A percentile compares a stretch with the other conserved stretches of the same genome.
Evolutionary conservation across 2,113 vertebrate species (phyloP).

Genomic region (Pycnonotus jocosus): DNA sequence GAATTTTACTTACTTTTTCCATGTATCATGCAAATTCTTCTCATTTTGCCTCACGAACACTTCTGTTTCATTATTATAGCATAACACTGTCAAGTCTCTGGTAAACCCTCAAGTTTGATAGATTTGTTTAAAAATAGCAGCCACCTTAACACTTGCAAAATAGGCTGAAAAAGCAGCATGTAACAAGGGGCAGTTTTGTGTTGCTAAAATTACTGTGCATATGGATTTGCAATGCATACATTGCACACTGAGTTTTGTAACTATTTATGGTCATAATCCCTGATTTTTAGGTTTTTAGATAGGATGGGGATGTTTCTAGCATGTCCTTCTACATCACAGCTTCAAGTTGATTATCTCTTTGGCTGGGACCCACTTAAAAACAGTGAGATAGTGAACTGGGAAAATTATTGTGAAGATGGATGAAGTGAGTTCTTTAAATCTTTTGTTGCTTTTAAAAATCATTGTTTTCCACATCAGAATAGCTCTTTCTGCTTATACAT

Average conservation of each 20-base stretch:
- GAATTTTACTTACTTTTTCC: background rate
- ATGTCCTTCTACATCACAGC: background rate
- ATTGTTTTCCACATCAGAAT: background rate
- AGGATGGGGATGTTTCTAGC: background rate
- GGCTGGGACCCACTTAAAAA: background rate
- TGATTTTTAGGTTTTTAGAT: background rate
- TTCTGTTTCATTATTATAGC: slow-evolving; percentile 23
- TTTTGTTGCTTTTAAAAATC: background rate
- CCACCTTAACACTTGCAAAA: slow-evolving; percentile 47
- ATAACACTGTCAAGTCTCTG: slow-evolving; percentile 33
- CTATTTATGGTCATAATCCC: background rate
- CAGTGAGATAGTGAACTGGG: background rate
- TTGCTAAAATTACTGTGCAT: slow-evolving; percentile 48
- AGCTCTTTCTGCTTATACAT: background rate
- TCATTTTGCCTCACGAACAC: background rate
- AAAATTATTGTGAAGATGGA: background rate
- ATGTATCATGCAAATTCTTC: background rate
- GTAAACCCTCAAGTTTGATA: slow-evolving; percentile 46
- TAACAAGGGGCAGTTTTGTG: slow-evolving; percentile 37
- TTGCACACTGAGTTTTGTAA: background rate
- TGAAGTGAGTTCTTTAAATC: background rate
- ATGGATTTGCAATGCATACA: background rate
- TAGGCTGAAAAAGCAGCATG: slow-evolving; percentile 24
- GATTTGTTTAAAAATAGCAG: slow-evolving; percentile 52
- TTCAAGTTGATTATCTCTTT: background rate